Conservation (phyloP, 2,113 vertebrate genomes). For the Scolopax mira region DNA sequence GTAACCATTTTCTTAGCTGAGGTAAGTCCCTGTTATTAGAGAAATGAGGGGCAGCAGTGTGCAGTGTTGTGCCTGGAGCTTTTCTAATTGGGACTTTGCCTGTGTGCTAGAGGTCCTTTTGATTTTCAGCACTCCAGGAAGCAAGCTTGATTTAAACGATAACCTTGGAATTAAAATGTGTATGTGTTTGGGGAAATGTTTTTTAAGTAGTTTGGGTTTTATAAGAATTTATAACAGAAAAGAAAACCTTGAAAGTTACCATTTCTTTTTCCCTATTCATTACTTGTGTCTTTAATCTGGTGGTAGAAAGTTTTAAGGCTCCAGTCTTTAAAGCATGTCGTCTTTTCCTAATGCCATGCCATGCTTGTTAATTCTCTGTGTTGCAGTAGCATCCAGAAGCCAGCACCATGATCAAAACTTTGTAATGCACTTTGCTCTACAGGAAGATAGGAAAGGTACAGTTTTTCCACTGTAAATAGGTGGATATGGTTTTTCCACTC, state of each 20-base stretch:
- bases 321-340: background rate
- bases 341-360: background rate
- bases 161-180: background rate
- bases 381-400: background rate
- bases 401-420: background rate
- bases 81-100: background rate
- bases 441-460: background rate
- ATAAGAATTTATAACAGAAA: background rate
- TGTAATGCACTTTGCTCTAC: background rate
- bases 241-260: background rate
- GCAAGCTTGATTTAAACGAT: background rate
- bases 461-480: background rate
- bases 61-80: background rate
- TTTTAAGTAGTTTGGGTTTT: background rate
- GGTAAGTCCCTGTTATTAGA: background rate
- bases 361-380: background rate
- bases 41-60: background rate
- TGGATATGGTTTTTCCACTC: background rate
- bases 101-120: background rate
- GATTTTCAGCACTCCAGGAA: conserved; percentile 9
- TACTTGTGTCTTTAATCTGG: background rate
- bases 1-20: background rate
- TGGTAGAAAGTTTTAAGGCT: background rate
- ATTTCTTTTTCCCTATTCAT: background rate
- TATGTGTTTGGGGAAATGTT: background rate